A percentile compares a stretch with the other conserved stretches of the same genome.
phyloP scores from a whole-genome alignment of 1,140 invertebrate species.

The Drosophila lini region DNA sequence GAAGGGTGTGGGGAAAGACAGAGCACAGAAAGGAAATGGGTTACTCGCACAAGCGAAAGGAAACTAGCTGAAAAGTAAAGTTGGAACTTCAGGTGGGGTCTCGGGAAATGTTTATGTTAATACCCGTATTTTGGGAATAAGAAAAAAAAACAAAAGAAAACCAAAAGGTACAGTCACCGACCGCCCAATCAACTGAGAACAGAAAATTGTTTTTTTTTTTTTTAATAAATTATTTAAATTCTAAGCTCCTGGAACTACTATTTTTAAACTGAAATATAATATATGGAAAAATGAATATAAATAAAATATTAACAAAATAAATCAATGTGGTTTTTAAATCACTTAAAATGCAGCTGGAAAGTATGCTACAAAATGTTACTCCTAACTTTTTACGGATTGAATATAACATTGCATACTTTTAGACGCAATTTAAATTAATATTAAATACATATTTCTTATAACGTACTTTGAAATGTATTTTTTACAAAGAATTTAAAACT shows the following conservation, averaged over 20 bases:
- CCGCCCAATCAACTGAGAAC: too few species aligned
- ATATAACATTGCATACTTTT: background rate
- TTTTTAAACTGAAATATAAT: background rate
- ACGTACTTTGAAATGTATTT: background rate
- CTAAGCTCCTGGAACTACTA: background rate
- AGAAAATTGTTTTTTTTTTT: too few species aligned
- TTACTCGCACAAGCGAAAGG: conserved; percentile 36
- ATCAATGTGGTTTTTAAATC: background rate
- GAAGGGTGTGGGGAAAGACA: conserved; percentile 1
- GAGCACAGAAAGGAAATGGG: conserved; percentile 37
- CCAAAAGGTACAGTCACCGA: conserved; percentile 10
- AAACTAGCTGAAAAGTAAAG: conserved; percentile 22
- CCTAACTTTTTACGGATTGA: too few species aligned
- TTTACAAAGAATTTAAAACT: background rate
- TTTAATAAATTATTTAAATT: too few species aligned
- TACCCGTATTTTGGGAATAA: conserved; percentile 12
- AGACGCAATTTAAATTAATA: background rate
- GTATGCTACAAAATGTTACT: background rate
- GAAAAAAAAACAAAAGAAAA: background rate
- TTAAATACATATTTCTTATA: background rate
- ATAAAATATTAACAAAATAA: background rate
- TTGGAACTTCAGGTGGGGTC: conserved; percentile 21
- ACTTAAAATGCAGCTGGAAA: background rate
- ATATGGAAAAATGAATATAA: background rate
- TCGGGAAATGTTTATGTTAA: conserved; percentile 31